Evolutionary conservation across 2,113 vertebrate genomes (phyloP).

Genomic region (Todiramphus chloris): DNA sequence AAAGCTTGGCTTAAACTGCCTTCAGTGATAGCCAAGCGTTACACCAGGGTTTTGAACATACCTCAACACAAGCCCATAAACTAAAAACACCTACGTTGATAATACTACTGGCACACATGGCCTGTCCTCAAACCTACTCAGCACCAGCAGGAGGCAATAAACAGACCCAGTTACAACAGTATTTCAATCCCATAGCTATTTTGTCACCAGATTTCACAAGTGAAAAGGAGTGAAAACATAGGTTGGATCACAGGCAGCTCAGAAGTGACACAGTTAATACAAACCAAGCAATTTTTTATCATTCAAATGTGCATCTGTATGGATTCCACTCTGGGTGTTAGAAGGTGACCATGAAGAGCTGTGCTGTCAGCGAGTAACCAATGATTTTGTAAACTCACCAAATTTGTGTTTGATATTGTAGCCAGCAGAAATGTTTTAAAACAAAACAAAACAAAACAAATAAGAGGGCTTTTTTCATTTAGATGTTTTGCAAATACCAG

Average conservation of each 20-base stretch:
- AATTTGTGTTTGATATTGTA: neutral
- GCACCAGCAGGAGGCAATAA: neutral
- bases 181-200: neutral
- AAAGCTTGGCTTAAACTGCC: neutral
- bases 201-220: neutral
- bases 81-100: neutral
- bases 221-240: neutral
- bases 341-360: neutral
- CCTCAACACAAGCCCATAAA: neutral
- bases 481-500: neutral
- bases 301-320: neutral
- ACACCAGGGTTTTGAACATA: neutral
- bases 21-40: neutral
- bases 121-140: neutral
- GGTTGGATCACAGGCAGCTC: neutral
- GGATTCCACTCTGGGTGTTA: neutral
- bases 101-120: neutral
- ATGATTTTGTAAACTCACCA: neutral
- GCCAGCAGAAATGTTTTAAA: neutral
- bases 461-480: neutral
- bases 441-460: neutral
- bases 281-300: neutral
- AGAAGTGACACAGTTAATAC: neutral
- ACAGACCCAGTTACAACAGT: neutral
- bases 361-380: neutral